Base-by-base conservation (phyloP, 2,113 vertebrate species). In the Scalopus aquaticus region DNA sequence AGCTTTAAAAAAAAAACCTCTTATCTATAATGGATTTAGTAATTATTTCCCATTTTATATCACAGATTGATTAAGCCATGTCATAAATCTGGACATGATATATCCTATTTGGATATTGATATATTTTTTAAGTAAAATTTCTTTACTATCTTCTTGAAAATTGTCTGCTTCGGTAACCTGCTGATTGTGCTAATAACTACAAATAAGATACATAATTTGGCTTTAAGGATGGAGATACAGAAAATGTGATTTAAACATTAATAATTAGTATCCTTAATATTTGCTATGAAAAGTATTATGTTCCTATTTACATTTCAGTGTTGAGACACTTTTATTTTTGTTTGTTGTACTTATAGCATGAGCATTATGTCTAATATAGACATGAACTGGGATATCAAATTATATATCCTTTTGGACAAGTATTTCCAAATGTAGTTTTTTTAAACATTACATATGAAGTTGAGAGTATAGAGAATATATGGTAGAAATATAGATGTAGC, bases 251-350 rank as follows among this genome's bases (percentile, higher is more conserved):
- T 90, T 88, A 93, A 91, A 78, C 9, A n/a, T 76, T 93, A 88
- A 85, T 28, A 95, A 94, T 16, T 95, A 15, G 17, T 76, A 20
- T 77, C 67, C 35, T 74, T 74, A 81, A 79, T 74, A 91, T 94
- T 95, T 95, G 26, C 5, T 65, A 5, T 20, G 16, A 30, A 44
- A 92, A 87, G 10, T 49, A 80, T 85, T 88, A 28, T 93, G 4
- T 73, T 90, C 26, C 84, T 20, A 62, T 88, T 96, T 94, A 44
- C 7, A 62, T 86, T 85, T 94, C 30, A 64, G 2, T 89, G 19
- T 56, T 89, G 39, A 76, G 51, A 83, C 28, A 54, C 76, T 93
- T 89, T 88, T 13, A 64, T 80, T 96, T 46, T 81, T 77, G 62
- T 81, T 90, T 81, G 22, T 85, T 80, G 12, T 77, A 54, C 15